phyloP scores from a whole-genome alignment of 1,140 invertebrate genomes.

The Ylistrum balloti region DNA sequence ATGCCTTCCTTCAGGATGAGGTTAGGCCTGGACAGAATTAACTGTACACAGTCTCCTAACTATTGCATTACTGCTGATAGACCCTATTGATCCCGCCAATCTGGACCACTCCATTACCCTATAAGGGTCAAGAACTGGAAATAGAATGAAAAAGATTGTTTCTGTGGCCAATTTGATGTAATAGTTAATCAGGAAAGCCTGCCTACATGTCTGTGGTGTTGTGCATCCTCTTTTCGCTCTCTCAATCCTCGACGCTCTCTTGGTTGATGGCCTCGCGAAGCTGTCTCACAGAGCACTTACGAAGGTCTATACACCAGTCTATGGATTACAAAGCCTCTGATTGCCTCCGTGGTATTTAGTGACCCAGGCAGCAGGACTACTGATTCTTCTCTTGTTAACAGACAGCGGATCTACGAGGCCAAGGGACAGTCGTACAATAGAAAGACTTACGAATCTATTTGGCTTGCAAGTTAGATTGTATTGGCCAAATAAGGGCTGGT shows the following conservation, averaged over 20 bases:
- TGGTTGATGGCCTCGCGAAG: not conserved
- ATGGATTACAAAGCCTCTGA: constrained; percentile 11
- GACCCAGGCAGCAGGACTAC: not conserved
- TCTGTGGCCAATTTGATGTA: constrained; percentile 27
- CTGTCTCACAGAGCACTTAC: not conserved
- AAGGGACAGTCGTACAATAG: not conserved
- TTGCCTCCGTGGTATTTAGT: not conserved
- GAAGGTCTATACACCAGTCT: not conserved
- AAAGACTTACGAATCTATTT: not conserved
- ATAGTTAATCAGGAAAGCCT: not conserved
- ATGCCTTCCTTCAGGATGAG: not conserved
- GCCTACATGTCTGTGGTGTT: not conserved
- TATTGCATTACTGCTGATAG: not conserved
- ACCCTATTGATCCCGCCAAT: not conserved
- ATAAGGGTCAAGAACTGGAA: not conserved
- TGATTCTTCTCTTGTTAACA: constrained; percentile 28
- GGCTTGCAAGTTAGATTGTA: constrained; percentile 4
- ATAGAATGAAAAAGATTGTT: constrained; percentile 35
- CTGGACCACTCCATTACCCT: not conserved
- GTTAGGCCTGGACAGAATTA: not conserved
- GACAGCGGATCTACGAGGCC: constrained; percentile 31
- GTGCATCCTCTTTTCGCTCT: not conserved
- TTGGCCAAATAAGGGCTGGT: constrained; percentile 31
- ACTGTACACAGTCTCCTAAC: not conserved
- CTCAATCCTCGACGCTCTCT: not conserved